Evolutionary conservation across 2,797 vertebrate genomes (phyloP), one percentile per base, ranked within the genome.

Genomic region (Todus mexicanus): DNA sequence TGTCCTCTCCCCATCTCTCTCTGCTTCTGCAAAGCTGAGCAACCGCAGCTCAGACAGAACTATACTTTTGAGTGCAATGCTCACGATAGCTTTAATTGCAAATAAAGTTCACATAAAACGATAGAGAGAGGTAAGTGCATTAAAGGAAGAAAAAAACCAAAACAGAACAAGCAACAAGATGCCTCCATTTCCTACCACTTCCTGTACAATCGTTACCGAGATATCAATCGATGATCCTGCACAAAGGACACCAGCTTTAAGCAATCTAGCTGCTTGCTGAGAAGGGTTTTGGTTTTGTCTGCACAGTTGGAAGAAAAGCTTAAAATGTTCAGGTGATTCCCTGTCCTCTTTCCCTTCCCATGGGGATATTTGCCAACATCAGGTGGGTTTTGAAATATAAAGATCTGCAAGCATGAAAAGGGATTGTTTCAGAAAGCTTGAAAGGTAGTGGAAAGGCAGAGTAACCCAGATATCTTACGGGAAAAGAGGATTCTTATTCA

Each of bases 101-200:
- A 91, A 80, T 21, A 74, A 42, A 90, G 16, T 87, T 92, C 25
- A 83, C 81, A 86, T 37, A 66, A 87, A 87, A 81, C 43, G 26
- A 60, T 5, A 84, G 12, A 87, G 25, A 86, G 40, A 83, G 53
- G n/a, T n/a, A 86, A 90, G 42, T 84, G 57, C 45, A 80, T 88
- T 68, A 82, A 18, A 18, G 15, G 43, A 72, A 72, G n/a, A 9
- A 57, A 17, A 69, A 71, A 69, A 76, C n/a, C n/a, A n/a, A n/a
- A n/a, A 26, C 40, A n/a, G 31, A 64, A 48, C 53, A 73, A 21
- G 37, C 59, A 78, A 35, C 35, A 77, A 90, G 73, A 85, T 65
- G 65, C 69, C 63, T 96, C 65, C 48, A 70, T 89, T 94, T 94
- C 84, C 76, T 78, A 60, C 82, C 75, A 79, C 84, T 89, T 95